Evolutionary conservation across 1,140 invertebrate genomes (phyloP).

Genomic region (Saccostrea echinata): DNA sequence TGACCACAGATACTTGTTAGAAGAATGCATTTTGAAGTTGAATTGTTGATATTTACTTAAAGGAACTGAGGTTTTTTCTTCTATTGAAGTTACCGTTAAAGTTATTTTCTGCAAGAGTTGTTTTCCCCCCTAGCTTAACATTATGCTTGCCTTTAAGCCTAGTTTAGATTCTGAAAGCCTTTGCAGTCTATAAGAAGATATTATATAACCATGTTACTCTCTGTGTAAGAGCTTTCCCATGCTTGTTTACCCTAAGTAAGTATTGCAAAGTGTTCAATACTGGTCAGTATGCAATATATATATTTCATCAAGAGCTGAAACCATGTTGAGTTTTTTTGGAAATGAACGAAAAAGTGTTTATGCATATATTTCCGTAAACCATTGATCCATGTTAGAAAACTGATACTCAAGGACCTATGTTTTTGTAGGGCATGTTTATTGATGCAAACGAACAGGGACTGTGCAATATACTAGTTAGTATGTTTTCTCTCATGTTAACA

Average conservation of each 20-base stretch:
- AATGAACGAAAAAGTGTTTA: no score
- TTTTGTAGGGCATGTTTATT: conserved; percentile 36
- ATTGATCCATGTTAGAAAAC: background rate
- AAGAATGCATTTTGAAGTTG: conserved; percentile 1
- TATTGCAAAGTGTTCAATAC: no score
- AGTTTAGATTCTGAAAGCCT: background rate
- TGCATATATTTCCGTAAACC: no score
- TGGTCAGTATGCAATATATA: no score
- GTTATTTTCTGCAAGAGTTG: background rate
- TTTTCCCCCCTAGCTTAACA: background rate
- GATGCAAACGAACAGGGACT: conserved; percentile 6
- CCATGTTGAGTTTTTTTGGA: no score
- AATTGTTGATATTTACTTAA: background rate
- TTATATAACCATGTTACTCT: background rate
- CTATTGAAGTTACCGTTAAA: background rate
- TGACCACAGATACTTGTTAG: background rate
- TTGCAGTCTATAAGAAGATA: background rate
- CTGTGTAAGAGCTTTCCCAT: no score
- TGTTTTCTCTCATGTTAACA: conserved; percentile 24
- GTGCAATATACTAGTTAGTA: conserved; percentile 32
- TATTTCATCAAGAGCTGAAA: no score
- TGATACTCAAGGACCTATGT: background rate
- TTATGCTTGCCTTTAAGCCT: conserved; percentile 14
- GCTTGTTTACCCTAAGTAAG: no score
- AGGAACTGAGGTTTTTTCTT: background rate